Conservation (phyloP, 2,888 invertebrate species). For the Lordiphosa fenestrarum region DNA sequence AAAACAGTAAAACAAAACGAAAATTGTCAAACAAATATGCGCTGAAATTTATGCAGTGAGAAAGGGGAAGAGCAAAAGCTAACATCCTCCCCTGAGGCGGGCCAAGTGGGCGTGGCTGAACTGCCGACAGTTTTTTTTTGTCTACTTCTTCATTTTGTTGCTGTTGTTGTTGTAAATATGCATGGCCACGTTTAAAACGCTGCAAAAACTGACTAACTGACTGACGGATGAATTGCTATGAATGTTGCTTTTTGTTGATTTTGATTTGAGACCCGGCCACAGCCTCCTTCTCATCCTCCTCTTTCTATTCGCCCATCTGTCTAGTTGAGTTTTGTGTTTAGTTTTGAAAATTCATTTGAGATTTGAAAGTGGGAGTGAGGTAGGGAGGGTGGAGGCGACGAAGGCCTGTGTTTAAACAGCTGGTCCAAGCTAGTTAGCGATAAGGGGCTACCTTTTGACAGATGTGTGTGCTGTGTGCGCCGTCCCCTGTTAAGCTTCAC, state of each 20-base stretch:
- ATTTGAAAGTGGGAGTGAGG: neutral
- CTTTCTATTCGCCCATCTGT: neutral
- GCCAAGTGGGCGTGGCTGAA: neutral
- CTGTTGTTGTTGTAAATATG: too few relatives aligned
- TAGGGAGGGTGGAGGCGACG: neutral
- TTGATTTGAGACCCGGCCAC: slow-evolving; percentile 22
- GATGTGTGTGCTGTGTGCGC: neutral
- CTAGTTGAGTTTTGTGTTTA: slow-evolving; percentile 21
- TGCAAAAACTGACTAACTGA: slow-evolving; percentile 13
- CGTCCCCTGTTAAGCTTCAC: neutral
- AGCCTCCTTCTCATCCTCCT: slow-evolving; percentile 6
- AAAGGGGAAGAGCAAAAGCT: neutral
- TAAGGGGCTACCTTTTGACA: too few relatives aligned
- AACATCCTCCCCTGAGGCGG: neutral
- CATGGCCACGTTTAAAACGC: too few relatives aligned
- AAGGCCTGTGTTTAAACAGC: too few relatives aligned
- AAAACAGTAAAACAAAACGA: slow-evolving; percentile 34
- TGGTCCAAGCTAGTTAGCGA: too few relatives aligned
- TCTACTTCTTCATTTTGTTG: too few relatives aligned
- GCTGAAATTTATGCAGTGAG: slow-evolving; percentile 56
- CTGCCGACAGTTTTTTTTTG: too few relatives aligned
- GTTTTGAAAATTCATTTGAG: slow-evolving; percentile 17
- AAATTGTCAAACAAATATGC: slow-evolving; percentile 43
- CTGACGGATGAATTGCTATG: slow-evolving; percentile 14
- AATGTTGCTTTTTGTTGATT: slow-evolving; percentile 32